Base-by-base conservation (phyloP, 1,140 invertebrate species). In the Halyomorpha halys region DNA sequence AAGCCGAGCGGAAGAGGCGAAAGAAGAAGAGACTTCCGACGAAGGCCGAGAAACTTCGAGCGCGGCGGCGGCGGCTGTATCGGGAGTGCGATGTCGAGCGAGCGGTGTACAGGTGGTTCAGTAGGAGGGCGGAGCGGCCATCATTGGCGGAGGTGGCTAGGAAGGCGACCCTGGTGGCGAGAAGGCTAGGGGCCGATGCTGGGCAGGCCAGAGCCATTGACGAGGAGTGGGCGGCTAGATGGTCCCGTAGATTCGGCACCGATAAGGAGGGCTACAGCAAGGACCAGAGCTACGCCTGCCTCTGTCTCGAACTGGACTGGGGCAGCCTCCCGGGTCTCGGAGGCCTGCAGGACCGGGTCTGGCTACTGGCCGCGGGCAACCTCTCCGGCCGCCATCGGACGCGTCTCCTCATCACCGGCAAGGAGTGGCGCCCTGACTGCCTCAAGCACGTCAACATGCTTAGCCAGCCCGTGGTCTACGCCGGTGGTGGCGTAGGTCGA, bases 401-500 rank as follows among this genome's bases (percentile, higher is more conserved):
- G 4, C 70, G 78, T 23, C 68, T 81, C 1, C 69, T 80, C 60
- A 77, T 80, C 0, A 74, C 77, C 0, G 79, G 79, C 6, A 74
- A 74, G 23, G 69, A 78, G 63, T 80, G 78, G 77, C 70, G 77
- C 34, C 79, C 79, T 0, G 69, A 72, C 15, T 80, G 78, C 69
- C 65, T 80, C 9, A 70, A 73, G 21, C 70, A 72, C 39, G 78
- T 80, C n/a, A 79, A 81, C 69, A 79, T 79, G 78, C 60, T 79
- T 5, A 80, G 73, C 44, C 79, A 80, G 59, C 79, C 79, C 8
- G 78, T 80, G 0, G 74, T 80, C 9, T 80, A 80, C 64, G 79
- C 78, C 0, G 78, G 78, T 1, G 79, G 79, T 4, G 78, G 79
- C 13, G 74, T 75, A 9, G 78, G 77, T 6, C 70, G 71, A 0